Conservation (phyloP, 2,113 vertebrate species). For the human (Homo sapiens) region GRCh38 chr6:93125001-93125500, state of each 20-base stretch:
- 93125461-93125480: background rate
- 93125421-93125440: background rate
- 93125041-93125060: background rate
- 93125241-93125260: background rate
- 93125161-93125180: background rate
- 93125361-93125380: background rate
- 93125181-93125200: conserved; percentile 4
- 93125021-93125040: conserved; percentile 30
- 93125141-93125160: background rate
- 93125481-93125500: background rate
- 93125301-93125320: background rate
- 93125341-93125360: background rate
- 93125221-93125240: background rate
- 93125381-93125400: background rate
- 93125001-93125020: conserved; percentile 76
- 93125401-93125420: background rate
- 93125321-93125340: background rate
- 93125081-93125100: conserved; percentile 33
- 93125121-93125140: background rate
- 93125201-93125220: background rate
- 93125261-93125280: background rate
- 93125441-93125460: background rate
- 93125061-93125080: conserved; percentile 19
- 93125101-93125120: conserved; percentile 42
- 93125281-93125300: too few species aligned